Evolutionary conservation across 2,113 vertebrate genomes (phyloP).

Genomic region (Gyps fulvus): DNA sequence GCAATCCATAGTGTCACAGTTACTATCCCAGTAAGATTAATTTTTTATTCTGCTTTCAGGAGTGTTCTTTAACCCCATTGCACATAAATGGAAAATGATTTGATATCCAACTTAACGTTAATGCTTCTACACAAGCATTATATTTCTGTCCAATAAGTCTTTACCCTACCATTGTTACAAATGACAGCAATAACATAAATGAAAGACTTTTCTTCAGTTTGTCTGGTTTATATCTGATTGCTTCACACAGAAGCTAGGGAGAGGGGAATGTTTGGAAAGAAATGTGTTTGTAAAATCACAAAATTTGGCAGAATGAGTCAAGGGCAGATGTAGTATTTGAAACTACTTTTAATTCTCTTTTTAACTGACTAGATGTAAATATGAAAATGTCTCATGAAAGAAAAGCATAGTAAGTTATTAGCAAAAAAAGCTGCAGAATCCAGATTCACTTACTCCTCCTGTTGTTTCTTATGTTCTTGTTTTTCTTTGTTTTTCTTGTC

Average conservation of each 20-base stretch:
- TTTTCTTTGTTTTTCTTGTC: background rate
- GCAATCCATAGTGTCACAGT: background rate
- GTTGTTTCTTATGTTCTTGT: background rate
- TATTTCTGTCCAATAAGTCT: background rate
- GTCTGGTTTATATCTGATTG: background rate
- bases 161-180: background rate
- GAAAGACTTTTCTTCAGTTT: background rate
- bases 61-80: background rate
- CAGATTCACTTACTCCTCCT: background rate
- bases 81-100: background rate
- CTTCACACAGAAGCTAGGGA: background rate
- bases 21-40: background rate
- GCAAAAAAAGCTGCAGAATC: background rate
- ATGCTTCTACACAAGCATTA: background rate
- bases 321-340: background rate
- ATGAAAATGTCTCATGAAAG: background rate
- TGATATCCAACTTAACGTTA: background rate
- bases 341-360: background rate
- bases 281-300: background rate
- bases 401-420: background rate
- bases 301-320: background rate
- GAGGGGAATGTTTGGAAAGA: background rate
- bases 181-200: background rate
- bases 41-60: background rate
- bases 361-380: background rate